phyloP scores from a whole-genome alignment of 2,888 invertebrate genomes.

The Andrena marginata region DNA sequence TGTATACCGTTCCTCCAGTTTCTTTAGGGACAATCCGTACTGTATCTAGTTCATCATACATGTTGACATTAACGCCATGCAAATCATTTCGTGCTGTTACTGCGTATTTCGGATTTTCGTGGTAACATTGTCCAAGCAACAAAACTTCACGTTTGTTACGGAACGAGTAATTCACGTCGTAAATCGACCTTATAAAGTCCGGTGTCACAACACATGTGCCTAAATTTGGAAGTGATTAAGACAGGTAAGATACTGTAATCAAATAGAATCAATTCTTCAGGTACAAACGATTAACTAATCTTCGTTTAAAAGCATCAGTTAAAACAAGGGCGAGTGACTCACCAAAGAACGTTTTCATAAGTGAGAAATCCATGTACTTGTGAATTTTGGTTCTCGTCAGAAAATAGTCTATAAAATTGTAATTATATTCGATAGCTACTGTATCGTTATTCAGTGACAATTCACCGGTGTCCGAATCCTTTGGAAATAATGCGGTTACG shows the following conservation, averaged over 20 bases:
- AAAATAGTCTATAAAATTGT: slow-evolving; percentile 76
- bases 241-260: slow-evolving; percentile 53
- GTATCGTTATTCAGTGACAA: slow-evolving; percentile 76
- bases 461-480: slow-evolving; percentile 73
- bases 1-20: slow-evolving; percentile 76
- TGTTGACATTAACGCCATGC: slow-evolving; percentile 71
- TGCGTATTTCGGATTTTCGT: slow-evolving; percentile 79
- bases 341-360: slow-evolving; percentile 79
- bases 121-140: slow-evolving; percentile 80
- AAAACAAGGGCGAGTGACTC: slow-evolving; percentile 51
- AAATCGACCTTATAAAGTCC: slow-evolving; percentile 73
- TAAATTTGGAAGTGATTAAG: slow-evolving; percentile 64
- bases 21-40: slow-evolving; percentile 76
- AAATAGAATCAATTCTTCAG: slow-evolving; percentile 48
- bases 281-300: slow-evolving; percentile 40
- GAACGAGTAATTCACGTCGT: slow-evolving; percentile 74
- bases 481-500: slow-evolving; percentile 77
- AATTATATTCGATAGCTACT: slow-evolving; percentile 73
- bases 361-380: slow-evolving; percentile 77
- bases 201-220: slow-evolving; percentile 79
- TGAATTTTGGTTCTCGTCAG: slow-evolving; percentile 80
- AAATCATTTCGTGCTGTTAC: slow-evolving; percentile 73
- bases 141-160: slow-evolving; percentile 74
- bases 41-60: slow-evolving; percentile 78
- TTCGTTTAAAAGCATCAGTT: slow-evolving; percentile 13